Conservation (phyloP, 2,888 invertebrate genomes). For the Eristalis pertinax region DNA sequence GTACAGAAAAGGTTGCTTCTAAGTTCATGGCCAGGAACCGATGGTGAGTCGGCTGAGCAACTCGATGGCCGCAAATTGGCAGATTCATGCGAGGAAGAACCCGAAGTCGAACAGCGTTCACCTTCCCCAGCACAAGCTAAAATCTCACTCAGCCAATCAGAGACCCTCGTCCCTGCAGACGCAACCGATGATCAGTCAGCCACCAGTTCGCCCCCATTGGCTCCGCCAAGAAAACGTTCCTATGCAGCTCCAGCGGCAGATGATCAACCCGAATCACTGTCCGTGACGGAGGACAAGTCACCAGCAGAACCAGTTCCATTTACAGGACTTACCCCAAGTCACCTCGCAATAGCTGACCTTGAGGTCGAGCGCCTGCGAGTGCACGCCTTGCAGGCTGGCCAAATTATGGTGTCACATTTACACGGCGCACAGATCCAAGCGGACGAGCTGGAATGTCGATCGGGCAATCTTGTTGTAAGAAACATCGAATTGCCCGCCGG, state of each 20-base stretch:
- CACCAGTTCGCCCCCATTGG: constrained; percentile 75
- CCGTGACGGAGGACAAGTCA: constrained; percentile 28
- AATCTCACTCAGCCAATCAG: not conserved
- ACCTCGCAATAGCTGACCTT: constrained; percentile 87
- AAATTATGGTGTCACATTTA: constrained; percentile 90
- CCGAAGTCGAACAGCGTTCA: not conserved
- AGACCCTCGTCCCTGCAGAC: constrained; percentile 31
- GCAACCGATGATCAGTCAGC: constrained; percentile 72
- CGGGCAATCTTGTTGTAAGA: constrained; percentile 86
- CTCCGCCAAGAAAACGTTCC: constrained; percentile 78
- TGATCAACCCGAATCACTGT: constrained; percentile 43
- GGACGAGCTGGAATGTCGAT: constrained; percentile 87
- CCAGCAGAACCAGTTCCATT: constrained; percentile 42
- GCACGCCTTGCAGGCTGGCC: constrained; percentile 89
- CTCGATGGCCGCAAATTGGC: not conserved
- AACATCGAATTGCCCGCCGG: constrained; percentile 87
- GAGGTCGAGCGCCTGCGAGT: constrained; percentile 91
- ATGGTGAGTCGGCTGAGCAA: constrained; percentile 16
- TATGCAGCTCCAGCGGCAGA: constrained; percentile 22
- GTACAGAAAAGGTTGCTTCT: constrained; percentile 67
- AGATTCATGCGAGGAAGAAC: not conserved
- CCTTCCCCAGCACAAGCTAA: not conserved
- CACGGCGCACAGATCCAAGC: constrained; percentile 89
- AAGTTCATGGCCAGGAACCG: constrained; percentile 13
- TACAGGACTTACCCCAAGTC: constrained; percentile 57